phyloP scores from a whole-genome alignment of 2,888 invertebrate species.

The Psococerastis gibbosa region DNA sequence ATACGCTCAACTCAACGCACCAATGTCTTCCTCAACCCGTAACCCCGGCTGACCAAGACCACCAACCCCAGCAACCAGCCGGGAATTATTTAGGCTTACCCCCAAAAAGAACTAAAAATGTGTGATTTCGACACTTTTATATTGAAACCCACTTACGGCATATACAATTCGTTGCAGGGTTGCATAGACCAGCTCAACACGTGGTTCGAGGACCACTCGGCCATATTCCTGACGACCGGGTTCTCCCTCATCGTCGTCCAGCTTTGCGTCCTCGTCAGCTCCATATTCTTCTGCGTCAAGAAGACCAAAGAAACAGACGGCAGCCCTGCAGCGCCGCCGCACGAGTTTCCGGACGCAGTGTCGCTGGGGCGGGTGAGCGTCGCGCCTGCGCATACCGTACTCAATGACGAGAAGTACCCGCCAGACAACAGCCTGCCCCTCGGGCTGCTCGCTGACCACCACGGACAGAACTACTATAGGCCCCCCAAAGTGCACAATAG shows the following conservation, averaged over 20 bases:
- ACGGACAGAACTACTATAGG: neutral
- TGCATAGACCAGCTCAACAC: constrained; percentile 47
- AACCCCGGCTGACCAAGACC: no score
- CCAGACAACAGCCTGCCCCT: neutral
- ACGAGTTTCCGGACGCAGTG: constrained; percentile 3
- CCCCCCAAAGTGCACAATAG: constrained; percentile 2
- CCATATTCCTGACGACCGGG: constrained; percentile 43
- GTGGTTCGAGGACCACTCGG: constrained; percentile 59
- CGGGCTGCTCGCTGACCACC: neutral
- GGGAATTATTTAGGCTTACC: no score
- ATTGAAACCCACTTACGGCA: no score
- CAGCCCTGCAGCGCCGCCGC: neutral
- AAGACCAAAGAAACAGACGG: constrained; percentile 2
- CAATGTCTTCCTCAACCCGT: no score
- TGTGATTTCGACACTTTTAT: no score
- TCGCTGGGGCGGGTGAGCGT: neutral
- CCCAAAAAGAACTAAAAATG: no score
- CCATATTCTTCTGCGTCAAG: constrained; percentile 15
- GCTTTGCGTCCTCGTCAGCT: constrained; percentile 40
- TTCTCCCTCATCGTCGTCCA: constrained; percentile 51
- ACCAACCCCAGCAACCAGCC: no score
- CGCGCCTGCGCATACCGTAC: constrained; percentile 11
- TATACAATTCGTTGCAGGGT: constrained; percentile 36
- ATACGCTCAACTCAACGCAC: no score
- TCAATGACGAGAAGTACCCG: neutral